Evolutionary conservation across 1,140 invertebrate genomes (phyloP).

Genomic region (Thaumatotibia leucotreta): DNA sequence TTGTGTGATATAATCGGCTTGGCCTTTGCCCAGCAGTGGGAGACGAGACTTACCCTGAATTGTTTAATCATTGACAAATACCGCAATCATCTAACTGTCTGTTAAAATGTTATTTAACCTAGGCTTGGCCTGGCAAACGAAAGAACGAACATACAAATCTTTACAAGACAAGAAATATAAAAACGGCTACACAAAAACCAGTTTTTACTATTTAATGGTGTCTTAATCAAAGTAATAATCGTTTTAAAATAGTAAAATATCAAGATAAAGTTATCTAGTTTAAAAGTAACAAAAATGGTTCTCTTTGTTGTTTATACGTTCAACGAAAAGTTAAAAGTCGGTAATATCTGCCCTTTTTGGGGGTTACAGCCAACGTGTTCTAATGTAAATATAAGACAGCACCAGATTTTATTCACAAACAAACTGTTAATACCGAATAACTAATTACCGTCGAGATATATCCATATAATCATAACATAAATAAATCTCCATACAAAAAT

Average conservation of each 20-base stretch:
- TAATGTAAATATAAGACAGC: conserved; percentile 12
- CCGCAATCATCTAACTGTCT: too few relatives aligned
- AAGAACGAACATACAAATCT: too few relatives aligned
- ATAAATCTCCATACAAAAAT: conserved; percentile 45
- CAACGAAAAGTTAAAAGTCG: neutral
- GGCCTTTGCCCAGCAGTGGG: conserved; percentile 10
- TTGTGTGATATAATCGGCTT: neutral
- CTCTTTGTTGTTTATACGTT: neutral
- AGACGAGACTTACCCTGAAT: neutral
- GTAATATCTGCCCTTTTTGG: neutral
- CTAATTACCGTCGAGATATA: conserved; percentile 44
- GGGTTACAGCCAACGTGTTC: neutral
- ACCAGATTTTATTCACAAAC: conserved; percentile 19
- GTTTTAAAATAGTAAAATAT: too few relatives aligned
- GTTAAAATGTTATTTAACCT: too few relatives aligned
- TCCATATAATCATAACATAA: conserved; percentile 41
- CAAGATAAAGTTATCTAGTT: neutral
- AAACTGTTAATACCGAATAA: conserved; percentile 35
- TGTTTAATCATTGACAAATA: neutral
- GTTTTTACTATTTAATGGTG: too few relatives aligned
- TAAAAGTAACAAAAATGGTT: neutral
- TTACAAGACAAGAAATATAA: too few relatives aligned
- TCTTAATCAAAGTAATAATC: too few relatives aligned
- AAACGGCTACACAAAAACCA: too few relatives aligned
- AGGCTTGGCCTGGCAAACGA: too few relatives aligned